Conservation (phyloP, 2,797 vertebrate genomes). For the Pantherophis vulpinus region DNA sequence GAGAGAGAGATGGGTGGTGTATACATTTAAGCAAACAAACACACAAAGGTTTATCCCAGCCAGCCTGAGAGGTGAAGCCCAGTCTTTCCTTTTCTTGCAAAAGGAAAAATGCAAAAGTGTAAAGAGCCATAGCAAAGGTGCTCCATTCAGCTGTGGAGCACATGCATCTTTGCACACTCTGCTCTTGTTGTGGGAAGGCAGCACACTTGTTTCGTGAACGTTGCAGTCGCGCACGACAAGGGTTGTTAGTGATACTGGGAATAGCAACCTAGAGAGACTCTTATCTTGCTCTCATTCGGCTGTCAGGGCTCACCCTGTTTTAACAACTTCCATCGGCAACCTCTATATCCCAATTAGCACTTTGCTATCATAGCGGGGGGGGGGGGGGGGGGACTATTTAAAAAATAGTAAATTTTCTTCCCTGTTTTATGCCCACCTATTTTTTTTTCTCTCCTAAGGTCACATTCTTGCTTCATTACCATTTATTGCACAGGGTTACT, state of each 20-base stretch:
- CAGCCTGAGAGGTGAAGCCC: not conserved
- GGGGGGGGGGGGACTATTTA: constrained; percentile 33
- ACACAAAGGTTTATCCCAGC: not conserved
- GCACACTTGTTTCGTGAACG: not conserved
- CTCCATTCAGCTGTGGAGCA: no score
- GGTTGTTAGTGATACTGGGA: not conserved
- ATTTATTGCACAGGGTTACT: constrained; percentile 19
- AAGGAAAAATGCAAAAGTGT: not conserved
- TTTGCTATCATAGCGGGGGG: constrained; percentile 32
- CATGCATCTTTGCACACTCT: not conserved
- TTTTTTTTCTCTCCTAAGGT: not conserved
- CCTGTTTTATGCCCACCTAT: constrained; percentile 4
- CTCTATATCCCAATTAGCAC: constrained; percentile 33
- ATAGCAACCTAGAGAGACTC: not conserved
- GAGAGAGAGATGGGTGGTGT: no score
- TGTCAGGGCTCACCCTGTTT: constrained; percentile 13
- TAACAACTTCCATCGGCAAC: constrained; percentile 35
- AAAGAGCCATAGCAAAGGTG: no score
- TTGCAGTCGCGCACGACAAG: not conserved
- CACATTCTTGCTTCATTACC: constrained; percentile 21
- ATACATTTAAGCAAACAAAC: not conserved
- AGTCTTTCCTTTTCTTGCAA: not conserved
- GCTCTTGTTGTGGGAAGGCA: not conserved
- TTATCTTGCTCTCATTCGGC: not conserved
- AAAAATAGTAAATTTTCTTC: constrained; percentile 37